These are phyloP conservation scores for Mormyrus lacerda DNA, from an alignment of 2,113 vertebrate genomes.

Conservation along the genomic window DNA sequence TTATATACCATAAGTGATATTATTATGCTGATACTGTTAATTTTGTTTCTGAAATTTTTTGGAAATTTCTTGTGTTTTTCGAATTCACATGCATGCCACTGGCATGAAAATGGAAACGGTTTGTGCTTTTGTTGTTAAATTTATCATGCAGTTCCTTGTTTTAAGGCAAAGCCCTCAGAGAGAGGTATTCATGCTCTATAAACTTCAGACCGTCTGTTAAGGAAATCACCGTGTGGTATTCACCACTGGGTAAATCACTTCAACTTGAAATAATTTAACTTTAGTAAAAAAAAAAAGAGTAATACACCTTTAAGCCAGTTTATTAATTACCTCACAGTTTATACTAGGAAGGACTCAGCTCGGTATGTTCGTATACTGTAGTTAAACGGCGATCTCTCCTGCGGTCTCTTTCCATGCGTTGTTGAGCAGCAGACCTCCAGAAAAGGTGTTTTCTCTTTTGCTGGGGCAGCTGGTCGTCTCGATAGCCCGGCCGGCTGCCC, in stretches of 20 bases:
- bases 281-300: neutral
- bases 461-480: neutral
- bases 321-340: neutral
- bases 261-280: neutral
- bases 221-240: neutral
- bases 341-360: neutral
- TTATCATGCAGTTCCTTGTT: neutral
- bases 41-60: neutral
- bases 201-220: neutral
- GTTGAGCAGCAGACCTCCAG: neutral
- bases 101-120: neutral
- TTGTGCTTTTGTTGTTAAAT: neutral
- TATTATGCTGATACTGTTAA: neutral
- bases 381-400: neutral
- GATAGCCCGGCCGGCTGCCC: neutral
- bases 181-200: neutral
- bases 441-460: neutral
- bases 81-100: neutral
- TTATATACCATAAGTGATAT: neutral
- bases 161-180: neutral
- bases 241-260: neutral
- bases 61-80: neutral
- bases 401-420: neutral
- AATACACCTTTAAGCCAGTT: neutral
- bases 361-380: neutral